Base-by-base conservation (phyloP, 2,888 invertebrate genomes). In the Noctua fimbriata region DNA sequence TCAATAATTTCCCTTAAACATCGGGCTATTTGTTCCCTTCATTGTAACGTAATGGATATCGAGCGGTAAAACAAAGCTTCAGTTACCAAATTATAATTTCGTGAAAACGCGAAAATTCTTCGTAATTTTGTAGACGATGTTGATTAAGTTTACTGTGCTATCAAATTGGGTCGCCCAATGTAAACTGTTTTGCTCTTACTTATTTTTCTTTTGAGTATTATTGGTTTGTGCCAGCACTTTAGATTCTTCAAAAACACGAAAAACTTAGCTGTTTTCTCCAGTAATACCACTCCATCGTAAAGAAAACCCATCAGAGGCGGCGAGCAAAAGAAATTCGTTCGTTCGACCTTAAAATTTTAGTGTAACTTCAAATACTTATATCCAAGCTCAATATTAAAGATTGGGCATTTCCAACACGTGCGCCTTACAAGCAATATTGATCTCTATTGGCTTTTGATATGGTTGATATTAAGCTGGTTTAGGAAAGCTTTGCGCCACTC, bases 321-420 rank as follows among this genome's bases (percentile, higher is more conserved):
- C 41, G 21, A 32, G 65, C 67, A 41, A 82, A 78, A 76, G 72
- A 86, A 80, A 78, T 77, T 76, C 77, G 75, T 85, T 79, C 80
- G 87, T 79, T 72, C 69, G 72, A 81, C 78, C 87, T 89, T 88
- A 83, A 85, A 87, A 81, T 85, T 87, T 88, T 87, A 88, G 83
- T 87, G 63, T 81, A 79, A 87, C 79, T 79, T 87, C 85, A 73
- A 85, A 80, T 84, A 80, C 87, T 84, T 84, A 87, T 79, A 78
- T 80, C 79, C 73, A 76, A 71, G 75, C 77, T 79, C 75, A 73
- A 73, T 85, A 85, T 87, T 81, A 83, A 60, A 70, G 69, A 89
- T 82, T 55, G 66, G 74, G 47, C 58, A 75, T 77, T 80, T 81
- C 73, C 55, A 77, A 82, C 69, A 73, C 72, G 58, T 80, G 14